Evolutionary conservation across 1,140 invertebrate species (phyloP).

Genomic region (Venustaconcha ellipsiformis): DNA sequence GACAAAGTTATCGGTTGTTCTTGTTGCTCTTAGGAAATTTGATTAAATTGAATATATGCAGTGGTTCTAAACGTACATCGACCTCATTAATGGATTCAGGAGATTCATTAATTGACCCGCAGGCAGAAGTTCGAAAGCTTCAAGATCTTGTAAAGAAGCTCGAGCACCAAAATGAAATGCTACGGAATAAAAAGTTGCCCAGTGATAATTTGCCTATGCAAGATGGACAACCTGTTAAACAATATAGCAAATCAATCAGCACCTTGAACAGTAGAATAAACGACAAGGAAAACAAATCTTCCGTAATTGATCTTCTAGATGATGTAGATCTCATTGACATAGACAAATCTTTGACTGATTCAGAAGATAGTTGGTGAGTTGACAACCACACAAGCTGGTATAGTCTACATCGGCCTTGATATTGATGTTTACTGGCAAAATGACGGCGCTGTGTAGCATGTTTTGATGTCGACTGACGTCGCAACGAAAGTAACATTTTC

Average conservation of each 20-base stretch:
- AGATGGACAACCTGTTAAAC: slow-evolving; percentile 33
- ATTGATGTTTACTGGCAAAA: too few species aligned
- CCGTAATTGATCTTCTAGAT: slow-evolving; percentile 43
- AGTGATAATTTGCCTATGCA: slow-evolving; percentile 23
- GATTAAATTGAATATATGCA: too few species aligned
- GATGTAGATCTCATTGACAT: slow-evolving; percentile 55
- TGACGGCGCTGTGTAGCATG: too few species aligned
- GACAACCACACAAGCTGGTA: background rate
- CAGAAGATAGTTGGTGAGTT: slow-evolving; percentile 63
- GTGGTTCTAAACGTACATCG: background rate
- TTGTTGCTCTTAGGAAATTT: too few species aligned
- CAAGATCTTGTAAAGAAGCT: slow-evolving; percentile 69
- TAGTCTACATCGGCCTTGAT: too few species aligned
- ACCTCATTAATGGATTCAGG: slow-evolving; percentile 19
- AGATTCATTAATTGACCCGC: slow-evolving; percentile 54
- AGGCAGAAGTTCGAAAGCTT: slow-evolving; percentile 68
- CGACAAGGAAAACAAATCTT: slow-evolving; percentile 18
- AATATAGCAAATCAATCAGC: slow-evolving; percentile 41
- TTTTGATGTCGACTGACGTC: too few species aligned
- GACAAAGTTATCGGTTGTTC: too few species aligned
- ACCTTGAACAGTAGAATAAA: slow-evolving; percentile 23
- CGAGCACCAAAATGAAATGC: slow-evolving; percentile 68
- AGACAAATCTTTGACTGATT: slow-evolving; percentile 47
- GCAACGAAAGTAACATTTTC: too few species aligned
- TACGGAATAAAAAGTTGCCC: slow-evolving; percentile 57